Evolutionary conservation across 2,888 invertebrate genomes (phyloP).

Genomic region (Heliothis peltigera): DNA sequence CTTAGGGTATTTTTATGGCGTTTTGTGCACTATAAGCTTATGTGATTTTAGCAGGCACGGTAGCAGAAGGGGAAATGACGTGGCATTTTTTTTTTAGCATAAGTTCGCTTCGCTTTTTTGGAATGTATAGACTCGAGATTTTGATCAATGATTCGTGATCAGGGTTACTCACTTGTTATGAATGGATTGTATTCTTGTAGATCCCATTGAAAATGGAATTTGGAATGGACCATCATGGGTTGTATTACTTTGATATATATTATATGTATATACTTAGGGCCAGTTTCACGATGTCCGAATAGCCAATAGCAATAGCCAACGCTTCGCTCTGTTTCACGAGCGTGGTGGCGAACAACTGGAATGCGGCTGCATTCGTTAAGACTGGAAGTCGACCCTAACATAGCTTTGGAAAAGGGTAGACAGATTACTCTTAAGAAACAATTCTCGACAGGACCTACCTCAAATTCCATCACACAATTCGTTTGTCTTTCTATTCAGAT

Average conservation of each 20-base stretch:
- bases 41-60: constrained; percentile 30
- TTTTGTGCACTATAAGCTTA: constrained; percentile 23
- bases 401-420: too few species aligned
- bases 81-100: background rate
- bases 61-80: constrained; percentile 34
- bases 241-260: too few species aligned
- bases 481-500: background rate
- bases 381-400: too few species aligned
- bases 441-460: background rate
- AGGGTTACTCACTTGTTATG: background rate
- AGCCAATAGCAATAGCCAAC: too few species aligned
- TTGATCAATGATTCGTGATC: constrained; percentile 5
- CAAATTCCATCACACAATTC: background rate
- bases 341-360: too few species aligned
- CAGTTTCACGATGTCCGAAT: too few species aligned
- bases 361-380: too few species aligned
- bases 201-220: background rate
- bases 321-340: too few species aligned
- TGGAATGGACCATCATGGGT: background rate
- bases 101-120: constrained; percentile 17
- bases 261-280: too few species aligned
- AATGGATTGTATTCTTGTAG: background rate
- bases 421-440: too few species aligned
- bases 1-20: constrained; percentile 47
- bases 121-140: background rate